Percentiles rank a stretch among this genome's conserved stretches.
These are phyloP conservation scores for Acinonyx jubatus DNA, from an alignment of 2,113 vertebrate species.

Conservation along the genomic window DNA sequence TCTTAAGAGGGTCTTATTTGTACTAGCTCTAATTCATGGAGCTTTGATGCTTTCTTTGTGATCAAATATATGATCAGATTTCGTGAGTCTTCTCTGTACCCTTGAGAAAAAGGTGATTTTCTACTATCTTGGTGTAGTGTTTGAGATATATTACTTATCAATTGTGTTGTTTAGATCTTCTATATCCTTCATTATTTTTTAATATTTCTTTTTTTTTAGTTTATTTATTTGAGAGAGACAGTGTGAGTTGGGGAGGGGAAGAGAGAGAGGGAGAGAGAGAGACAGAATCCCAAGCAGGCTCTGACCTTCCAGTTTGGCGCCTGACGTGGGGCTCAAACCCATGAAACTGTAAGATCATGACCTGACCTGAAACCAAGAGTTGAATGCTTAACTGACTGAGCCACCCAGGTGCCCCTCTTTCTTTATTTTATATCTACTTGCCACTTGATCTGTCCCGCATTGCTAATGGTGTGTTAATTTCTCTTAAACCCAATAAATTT, in stretches of 20 bases:
- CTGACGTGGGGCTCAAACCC: no score
- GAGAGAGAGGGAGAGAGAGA: no score
- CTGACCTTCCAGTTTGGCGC: no score
- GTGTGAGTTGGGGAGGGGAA: no score
- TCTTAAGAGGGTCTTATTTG: not conserved
- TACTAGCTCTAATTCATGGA: not conserved
- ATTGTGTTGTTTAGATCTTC: not conserved
- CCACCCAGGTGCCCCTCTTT: not conserved
- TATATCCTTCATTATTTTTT: not conserved
- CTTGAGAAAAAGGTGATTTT: not conserved
- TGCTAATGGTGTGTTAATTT: not conserved
- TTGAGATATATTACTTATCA: not conserved
- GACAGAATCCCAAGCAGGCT: no score
- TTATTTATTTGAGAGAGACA: no score
- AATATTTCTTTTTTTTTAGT: no score
- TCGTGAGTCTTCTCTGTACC: not conserved
- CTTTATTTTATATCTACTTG: not conserved
- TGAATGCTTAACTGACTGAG: no score
- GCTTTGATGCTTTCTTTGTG: not conserved
- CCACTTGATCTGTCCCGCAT: not conserved
- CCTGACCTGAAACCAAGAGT: no score
- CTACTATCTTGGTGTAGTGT: not conserved
- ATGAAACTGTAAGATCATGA: no score
- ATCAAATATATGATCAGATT: not conserved
- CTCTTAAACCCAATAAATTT: not conserved